Conservation (phyloP, 2,797 vertebrate species). For the Sebastes nivosus region DNA sequence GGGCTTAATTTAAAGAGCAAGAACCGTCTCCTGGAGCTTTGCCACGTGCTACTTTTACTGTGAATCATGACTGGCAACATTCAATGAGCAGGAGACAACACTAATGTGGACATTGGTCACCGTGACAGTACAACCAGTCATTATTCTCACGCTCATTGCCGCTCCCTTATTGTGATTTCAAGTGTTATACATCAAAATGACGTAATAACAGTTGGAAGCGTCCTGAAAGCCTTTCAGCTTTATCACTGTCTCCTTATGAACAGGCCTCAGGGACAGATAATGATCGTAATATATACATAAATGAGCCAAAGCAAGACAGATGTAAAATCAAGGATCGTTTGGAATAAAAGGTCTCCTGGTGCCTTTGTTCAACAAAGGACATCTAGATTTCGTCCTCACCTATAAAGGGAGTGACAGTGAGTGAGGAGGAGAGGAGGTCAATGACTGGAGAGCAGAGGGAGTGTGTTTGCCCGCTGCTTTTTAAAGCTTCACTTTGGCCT, state of each 20-base stretch:
- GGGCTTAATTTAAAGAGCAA: constrained; percentile 52
- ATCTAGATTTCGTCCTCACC: constrained; percentile 47
- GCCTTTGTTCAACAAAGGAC: constrained; percentile 71
- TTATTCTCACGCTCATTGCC: constrained; percentile 50
- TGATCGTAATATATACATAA: constrained; percentile 69
- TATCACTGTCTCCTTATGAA: constrained; percentile 71
- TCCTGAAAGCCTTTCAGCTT: constrained; percentile 58
- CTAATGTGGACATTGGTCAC: constrained; percentile 69
- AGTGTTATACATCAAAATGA: constrained; percentile 64
- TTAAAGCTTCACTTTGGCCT: constrained; percentile 61
- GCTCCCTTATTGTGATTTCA: constrained; percentile 28
- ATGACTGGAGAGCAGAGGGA: constrained; percentile 29
- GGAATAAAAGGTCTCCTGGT: constrained; percentile 65
- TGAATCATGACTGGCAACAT: constrained; percentile 41
- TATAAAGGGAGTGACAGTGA: constrained; percentile 22
- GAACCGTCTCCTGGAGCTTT: constrained; percentile 15
- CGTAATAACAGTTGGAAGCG: constrained; percentile 56
- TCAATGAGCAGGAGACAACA: constrained; percentile 39
- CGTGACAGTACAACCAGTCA: constrained; percentile 60
- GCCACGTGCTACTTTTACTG: neutral
- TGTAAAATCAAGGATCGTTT: constrained; percentile 67
- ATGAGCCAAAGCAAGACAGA: constrained; percentile 71
- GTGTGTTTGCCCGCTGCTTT: constrained; percentile 54
- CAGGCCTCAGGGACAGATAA: constrained; percentile 66
- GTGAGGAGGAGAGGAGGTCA: constrained; percentile 48